Evolutionary conservation across 2,113 vertebrate species (phyloP), one percentile per base, ranked within the genome.

Genomic region (Coreoperca whiteheadi): DNA sequence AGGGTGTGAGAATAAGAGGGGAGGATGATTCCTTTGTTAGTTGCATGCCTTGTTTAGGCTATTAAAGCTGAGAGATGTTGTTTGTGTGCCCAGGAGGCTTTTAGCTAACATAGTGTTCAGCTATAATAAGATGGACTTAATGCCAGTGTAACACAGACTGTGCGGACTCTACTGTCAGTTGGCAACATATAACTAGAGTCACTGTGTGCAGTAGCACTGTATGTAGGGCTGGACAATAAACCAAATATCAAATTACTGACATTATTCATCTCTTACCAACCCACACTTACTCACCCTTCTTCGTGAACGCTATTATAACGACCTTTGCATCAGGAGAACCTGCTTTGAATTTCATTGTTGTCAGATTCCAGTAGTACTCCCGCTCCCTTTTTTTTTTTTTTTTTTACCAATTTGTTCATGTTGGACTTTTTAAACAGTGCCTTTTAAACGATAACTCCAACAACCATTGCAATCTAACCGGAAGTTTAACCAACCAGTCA

Each of bases 1-100:
- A 94, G 87, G 59, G 74, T 80, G 80, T 68, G 82, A 90, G 91
- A 91, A 85, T 87, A 73, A 91, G 91, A 88, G 77, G 79, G 89
- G 64, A 77, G 91, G 73, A 87, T 61, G 87, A 77, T 56, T 88
- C 79, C 85, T 93, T 93, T 94, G 93, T 94, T 92, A 90, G 88
- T 76, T 88, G 75, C 77, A 78, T 84, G 82, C 79, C 89, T 92
- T 87, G 90, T 91, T 94, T 91, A 89, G 84, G 83, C 89, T 92
- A 92, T 91, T 93, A 94, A 87, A 89, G 88, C 88, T 66, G 76
- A 88, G 83, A 90, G 84, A 89, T 90, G 85, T 67, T 87, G 81
- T 88, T 86, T 92, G 90, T 72, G 75, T 89, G 92, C 92, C 92
- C 91, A 85, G 81, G 87, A 90, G 92, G 88, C 86, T 86, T 89